A percentile compares a stretch with the other conserved stretches of the same genome.
phyloP scores from a whole-genome alignment of 2,113 vertebrate genomes.

The Rhea pennata region DNA sequence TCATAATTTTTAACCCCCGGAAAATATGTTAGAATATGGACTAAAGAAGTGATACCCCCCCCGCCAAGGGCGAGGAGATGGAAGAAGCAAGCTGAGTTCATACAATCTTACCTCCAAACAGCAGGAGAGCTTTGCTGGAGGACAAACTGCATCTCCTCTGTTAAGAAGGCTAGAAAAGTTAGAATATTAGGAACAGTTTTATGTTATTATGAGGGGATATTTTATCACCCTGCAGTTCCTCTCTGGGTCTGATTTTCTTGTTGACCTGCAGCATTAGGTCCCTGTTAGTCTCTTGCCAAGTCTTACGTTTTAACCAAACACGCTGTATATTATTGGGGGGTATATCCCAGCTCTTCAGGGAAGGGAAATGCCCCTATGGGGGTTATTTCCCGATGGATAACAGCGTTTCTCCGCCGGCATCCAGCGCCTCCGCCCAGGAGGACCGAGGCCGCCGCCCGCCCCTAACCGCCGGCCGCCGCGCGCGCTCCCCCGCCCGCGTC shows the following conservation, averaged over 20 bases:
- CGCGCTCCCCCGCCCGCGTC: no score
- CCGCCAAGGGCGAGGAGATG: accelerated
- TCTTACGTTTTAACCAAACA: not conserved
- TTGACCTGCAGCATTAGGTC: not conserved
- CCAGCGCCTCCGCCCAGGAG: accelerated
- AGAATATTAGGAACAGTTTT: not conserved
- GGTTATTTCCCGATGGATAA: accelerated
- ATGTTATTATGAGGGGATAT: accelerated
- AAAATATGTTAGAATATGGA: not conserved
- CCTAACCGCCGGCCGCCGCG: accelerated
- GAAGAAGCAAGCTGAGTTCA: accelerated
- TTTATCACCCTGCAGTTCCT: accelerated
- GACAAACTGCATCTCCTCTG: accelerated
- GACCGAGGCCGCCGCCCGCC: not conserved
- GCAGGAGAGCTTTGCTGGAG: accelerated
- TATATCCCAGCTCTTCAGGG: not conserved
- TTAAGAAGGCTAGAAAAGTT: accelerated
- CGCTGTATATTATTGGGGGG: accelerated
- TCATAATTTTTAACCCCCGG: accelerated
- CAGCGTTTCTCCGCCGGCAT: accelerated
- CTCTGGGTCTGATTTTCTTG: accelerated
- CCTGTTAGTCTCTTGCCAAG: accelerated
- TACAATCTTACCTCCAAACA: accelerated
- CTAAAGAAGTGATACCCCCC: not conserved
- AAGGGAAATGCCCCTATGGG: no score